Evolutionary conservation across 2,797 vertebrate genomes (phyloP), one percentile per base, ranked within the genome.

Genomic region (Cygnus olor): DNA sequence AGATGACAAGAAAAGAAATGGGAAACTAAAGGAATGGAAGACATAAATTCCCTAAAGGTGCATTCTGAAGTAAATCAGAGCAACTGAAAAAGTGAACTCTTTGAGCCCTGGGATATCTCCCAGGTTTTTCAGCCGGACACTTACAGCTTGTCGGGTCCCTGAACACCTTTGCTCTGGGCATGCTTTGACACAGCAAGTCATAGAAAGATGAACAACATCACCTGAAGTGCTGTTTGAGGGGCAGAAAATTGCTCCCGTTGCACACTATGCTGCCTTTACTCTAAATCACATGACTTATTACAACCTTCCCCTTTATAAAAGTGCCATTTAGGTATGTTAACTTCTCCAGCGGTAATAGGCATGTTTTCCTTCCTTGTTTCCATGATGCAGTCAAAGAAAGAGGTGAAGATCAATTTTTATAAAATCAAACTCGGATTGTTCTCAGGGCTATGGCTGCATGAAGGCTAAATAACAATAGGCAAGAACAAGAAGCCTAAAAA

Each of bases 201-300:
- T 98, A 98, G 98, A 98, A 99, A 99, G 99, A 99, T 98, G 98
- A 99, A 99, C 98, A 98, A 98, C 98, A 98, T 99, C 98, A 98
- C 98, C 99, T 98, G 98, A 96, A 98, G 98, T 98, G 97, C 98
- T 98, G 98, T 99, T 98, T 98, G 98, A 98, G 97, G 98, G 99
- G 98, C 98, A 98, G 98, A 98, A 99, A 99, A 99, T 99, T 99
- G 98, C 99, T 99, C 99, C 99, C 99, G 98, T 97, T 97, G 99
- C 99, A 98, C 98, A 97, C 95, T 95, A 97, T 96, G 96, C 97
- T 97, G 97, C 95, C 96, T 98, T 94, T 92, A 88, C 97, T 97
- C 88, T 95, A 90, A 95, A 97, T 98, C 98, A 98, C 96, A 97
- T 98, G 98, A 98, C 98, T 98, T 98, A 98, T 97, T 98, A 98